Base-by-base conservation (phyloP, 2,888 invertebrate species). In the Caenorhabditis becei region DNA sequence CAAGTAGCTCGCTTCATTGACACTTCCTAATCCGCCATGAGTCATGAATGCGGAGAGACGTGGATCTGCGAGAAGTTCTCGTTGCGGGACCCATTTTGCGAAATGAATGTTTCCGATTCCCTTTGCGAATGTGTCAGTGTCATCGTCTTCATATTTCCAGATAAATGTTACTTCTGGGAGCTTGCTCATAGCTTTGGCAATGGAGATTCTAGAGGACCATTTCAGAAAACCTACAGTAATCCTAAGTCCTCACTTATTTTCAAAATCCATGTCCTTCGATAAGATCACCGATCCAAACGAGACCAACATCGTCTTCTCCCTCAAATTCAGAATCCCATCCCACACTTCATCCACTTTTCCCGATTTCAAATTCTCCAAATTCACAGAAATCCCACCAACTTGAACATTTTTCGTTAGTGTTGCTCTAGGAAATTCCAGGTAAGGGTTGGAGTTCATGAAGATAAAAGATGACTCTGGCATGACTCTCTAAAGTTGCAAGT, bases 41-140 rank as follows among this genome's bases (percentile, higher is more conserved):
- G 77, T 82, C 49, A 82, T 35, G 32, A 82, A 77, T n/a, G 77
- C 82, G 23, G 77, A 59, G 1, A 82, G 61, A 18, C 82, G 61
- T 0, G 44, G 1, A 32, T 82, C 80, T 11, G 72, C 85, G 11
- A 88, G 58, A 28, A 88, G 53, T 63, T 82, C 82, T 37, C 72
- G 79, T 70, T 88, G 88, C 16, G 88, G 87, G 20, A 86, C 69
- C 88, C 88, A 88, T 41, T 79, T 83, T 2, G 72, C 75, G 41
- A 87, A 77, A 44, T 79, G 61, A 41, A 88, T 79, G 56, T 88
- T 88, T 2, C 51, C 11, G 7, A 80, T 53, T 18, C 65, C 71
- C 2, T 77, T 69, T 5, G 80, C 83, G 49, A 71, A 81, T 0
- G 0, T 53, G 4, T 62, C 67, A 16, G 47, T 47, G 35, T 79